phyloP scores from a whole-genome alignment of 2,888 invertebrate species.

The Camptogramma bilineatum region DNA sequence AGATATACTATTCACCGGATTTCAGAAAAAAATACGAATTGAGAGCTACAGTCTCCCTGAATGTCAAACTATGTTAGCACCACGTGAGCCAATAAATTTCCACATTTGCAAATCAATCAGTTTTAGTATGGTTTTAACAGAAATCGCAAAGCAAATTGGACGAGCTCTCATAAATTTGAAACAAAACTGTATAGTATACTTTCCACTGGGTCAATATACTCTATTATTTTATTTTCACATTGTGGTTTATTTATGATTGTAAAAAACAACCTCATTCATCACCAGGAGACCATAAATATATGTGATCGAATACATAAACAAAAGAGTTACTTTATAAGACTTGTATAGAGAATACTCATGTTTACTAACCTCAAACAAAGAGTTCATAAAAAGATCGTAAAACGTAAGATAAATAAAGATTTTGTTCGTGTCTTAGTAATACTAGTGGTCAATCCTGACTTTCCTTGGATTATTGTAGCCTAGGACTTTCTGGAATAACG shows the following conservation, averaged over 20 bases:
- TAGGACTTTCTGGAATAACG: no score
- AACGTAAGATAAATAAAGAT: background rate
- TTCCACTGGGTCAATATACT: background rate
- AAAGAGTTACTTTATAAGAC: constrained; percentile 26
- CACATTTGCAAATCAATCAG: no score
- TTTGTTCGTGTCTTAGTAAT: background rate
- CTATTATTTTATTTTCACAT: background rate
- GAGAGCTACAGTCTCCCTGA: no score
- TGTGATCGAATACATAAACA: constrained; percentile 32
- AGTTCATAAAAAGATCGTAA: background rate
- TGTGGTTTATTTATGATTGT: background rate
- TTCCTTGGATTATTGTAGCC: no score
- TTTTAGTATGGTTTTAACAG: no score
- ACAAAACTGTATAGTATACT: background rate
- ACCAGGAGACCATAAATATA: constrained; percentile 37
- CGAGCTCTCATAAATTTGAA: no score
- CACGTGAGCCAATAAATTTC: no score
- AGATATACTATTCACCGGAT: no score
- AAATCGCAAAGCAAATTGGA: no score
- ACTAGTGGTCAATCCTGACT: background rate
- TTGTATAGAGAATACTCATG: background rate
- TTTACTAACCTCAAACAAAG: background rate
- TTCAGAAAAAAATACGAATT: no score
- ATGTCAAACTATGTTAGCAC: no score
- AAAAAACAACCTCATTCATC: constrained; percentile 41